Conservation (phyloP, 2,888 invertebrate species). For the Anthophora plumipes region DNA sequence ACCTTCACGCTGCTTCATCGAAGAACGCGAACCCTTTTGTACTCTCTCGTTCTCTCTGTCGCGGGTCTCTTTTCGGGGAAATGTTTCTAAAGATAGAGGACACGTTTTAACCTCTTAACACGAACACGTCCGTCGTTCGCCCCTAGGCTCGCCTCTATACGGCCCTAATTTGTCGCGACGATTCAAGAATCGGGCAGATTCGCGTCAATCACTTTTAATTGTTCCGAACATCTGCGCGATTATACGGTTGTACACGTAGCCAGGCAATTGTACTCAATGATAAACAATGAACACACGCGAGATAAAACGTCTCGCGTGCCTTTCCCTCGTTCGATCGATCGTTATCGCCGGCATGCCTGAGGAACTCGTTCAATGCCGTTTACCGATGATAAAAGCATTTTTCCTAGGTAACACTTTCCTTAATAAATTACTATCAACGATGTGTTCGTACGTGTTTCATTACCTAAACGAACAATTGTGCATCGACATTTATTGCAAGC, state of each 20-base stretch:
- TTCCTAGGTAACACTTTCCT: background rate
- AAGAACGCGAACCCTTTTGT: constrained; percentile 48
- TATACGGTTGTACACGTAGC: constrained; percentile 30
- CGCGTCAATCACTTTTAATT: constrained; percentile 75
- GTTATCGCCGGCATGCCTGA: constrained; percentile 15
- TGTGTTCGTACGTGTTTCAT: background rate
- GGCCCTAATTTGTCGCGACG: constrained; percentile 53
- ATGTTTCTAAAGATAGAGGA: constrained; percentile 65
- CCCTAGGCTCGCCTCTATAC: constrained; percentile 31
- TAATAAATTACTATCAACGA: background rate
- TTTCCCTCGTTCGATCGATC: constrained; percentile 39
- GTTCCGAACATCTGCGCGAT: constrained; percentile 62
- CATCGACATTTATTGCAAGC: too few relatives aligned
- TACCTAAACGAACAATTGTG: too few relatives aligned
- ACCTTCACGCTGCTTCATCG: constrained; percentile 36
- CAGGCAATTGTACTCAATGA: constrained; percentile 48
- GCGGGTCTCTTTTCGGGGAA: constrained; percentile 54
- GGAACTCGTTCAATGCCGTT: constrained; percentile 20
- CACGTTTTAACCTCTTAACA: constrained; percentile 59
- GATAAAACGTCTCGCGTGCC: constrained; percentile 47
- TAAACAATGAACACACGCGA: constrained; percentile 49
- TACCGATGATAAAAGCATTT: constrained; percentile 12
- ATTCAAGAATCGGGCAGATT: constrained; percentile 58
- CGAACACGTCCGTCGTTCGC: constrained; percentile 32
- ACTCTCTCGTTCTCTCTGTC: constrained; percentile 16